Base-by-base conservation (phyloP, 2,113 vertebrate species). In the Entosphenus tridentatus region DNA sequence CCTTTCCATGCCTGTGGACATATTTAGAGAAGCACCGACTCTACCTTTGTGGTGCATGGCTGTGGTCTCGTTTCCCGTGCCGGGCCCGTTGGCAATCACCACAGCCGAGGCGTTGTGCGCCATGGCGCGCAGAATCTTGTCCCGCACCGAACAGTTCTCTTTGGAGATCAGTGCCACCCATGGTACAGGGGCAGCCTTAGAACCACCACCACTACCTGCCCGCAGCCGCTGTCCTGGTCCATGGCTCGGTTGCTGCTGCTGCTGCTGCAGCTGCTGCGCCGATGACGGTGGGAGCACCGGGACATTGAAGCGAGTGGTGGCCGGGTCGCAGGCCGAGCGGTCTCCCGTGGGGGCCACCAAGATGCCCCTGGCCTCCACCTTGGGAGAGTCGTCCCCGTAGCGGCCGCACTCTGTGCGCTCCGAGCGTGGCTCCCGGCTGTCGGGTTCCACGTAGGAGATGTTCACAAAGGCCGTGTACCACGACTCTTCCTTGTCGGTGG, bases 401-500 rank as follows among this genome's bases (percentile, higher is more conserved):
- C 93, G 86, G 68, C 93, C 93, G 78, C 91, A 96, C 81, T 96
- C 93, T 16, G 78, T 87, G 76, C 85, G 88, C 80, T 97, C 93
- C 7, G 82, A 86, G 77, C 72, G 82, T 68, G 83, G 78, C 78
- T 86, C 83, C 11, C 79, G 74, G 2, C 80, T 81, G 70, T 72
- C 76, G 17, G 89, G 86, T 75, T 96, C 93, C 57, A 79, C 74
- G 73, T 96, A 92, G 73, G 86, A 91, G 79, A 97, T 87, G 82
- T 95, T 96, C 72, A 97, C 88, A 76, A 95, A 95, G 14, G 93
- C 93, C 10, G 93, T 96, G 85, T 96, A 97, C 93, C 93, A 97
- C n/a, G 62, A 65, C 72, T 97, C 93, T 79, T 97, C 90, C 76
- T 92, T 96, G 82, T 96, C 93, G 10, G 91, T 91, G 70, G 89